Percentiles rank a stretch among this genome's conserved stretches.
phyloP scores from a whole-genome alignment of 1,140 invertebrate species.

The Macrosteles quadrilineatus region DNA sequence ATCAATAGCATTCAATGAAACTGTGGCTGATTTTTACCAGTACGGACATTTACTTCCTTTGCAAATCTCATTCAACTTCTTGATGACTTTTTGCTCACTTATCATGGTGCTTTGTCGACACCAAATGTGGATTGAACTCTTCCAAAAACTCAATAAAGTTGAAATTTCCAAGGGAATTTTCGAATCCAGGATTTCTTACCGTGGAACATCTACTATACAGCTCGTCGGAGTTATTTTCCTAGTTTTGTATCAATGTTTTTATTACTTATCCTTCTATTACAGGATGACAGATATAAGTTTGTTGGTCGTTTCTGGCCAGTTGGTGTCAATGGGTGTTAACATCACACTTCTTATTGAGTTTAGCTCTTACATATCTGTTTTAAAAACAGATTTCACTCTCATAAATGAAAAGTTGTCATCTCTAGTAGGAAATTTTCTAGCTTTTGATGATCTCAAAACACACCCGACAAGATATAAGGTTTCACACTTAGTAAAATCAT shows the following conservation, averaged over 20 bases:
- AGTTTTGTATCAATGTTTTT: background rate
- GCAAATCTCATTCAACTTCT: background rate
- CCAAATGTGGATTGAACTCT: background rate
- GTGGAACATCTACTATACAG: background rate
- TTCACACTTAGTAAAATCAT: too few relatives aligned
- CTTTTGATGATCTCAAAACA: too few relatives aligned
- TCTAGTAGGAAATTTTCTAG: too few relatives aligned
- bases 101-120: background rate
- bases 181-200: too few relatives aligned
- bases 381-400: background rate
- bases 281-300: background rate
- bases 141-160: background rate
- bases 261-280: background rate
- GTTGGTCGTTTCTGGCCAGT: background rate
- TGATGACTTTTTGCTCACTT: background rate
- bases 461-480: too few relatives aligned
- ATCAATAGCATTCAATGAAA: too few relatives aligned
- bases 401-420: background rate
- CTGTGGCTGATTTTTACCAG: background rate
- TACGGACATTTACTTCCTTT: slow-evolving; percentile 1
- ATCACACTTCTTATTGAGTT: background rate
- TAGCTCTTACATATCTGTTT: background rate
- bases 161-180: background rate
- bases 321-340: background rate
- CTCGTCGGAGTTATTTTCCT: background rate